These are phyloP conservation scores for Pithys albifrons DNA, from an alignment of 2,113 vertebrate species.

Conservation along the genomic window DNA sequence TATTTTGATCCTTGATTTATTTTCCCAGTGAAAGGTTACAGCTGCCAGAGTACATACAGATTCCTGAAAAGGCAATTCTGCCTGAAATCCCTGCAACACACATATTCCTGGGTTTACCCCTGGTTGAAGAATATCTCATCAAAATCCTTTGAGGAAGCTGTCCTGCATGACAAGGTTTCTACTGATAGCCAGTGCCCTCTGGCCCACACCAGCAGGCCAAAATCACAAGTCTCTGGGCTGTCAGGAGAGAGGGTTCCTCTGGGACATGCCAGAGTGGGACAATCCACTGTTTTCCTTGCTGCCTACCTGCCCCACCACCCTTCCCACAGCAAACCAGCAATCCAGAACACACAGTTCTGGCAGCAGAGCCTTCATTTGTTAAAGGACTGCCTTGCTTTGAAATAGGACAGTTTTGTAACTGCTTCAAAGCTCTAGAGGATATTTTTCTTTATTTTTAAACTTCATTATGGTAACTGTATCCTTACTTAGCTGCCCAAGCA, in stretches of 20 bases:
- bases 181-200: not conserved
- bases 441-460: constrained; percentile 54
- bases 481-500: not conserved
- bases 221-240: not conserved
- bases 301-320: not conserved
- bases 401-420: constrained; percentile 22
- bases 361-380: not conserved
- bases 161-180: not conserved
- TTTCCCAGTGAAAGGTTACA: constrained; percentile 18
- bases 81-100: not conserved
- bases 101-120: not conserved
- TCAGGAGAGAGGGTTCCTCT: not conserved
- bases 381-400: constrained; percentile 5
- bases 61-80: constrained; percentile 35
- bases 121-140: not conserved
- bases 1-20: constrained; percentile 9
- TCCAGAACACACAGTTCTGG: not conserved
- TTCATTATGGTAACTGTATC: constrained; percentile 25
- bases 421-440: constrained; percentile 32
- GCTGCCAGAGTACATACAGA: constrained; percentile 4
- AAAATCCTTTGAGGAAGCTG: not conserved
- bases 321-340: not conserved
- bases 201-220: not conserved
- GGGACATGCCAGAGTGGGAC: fast-evolving
- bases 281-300: fast-evolving